phyloP scores from a whole-genome alignment of 2,888 invertebrate species.

The Chloromyia formosa region DNA sequence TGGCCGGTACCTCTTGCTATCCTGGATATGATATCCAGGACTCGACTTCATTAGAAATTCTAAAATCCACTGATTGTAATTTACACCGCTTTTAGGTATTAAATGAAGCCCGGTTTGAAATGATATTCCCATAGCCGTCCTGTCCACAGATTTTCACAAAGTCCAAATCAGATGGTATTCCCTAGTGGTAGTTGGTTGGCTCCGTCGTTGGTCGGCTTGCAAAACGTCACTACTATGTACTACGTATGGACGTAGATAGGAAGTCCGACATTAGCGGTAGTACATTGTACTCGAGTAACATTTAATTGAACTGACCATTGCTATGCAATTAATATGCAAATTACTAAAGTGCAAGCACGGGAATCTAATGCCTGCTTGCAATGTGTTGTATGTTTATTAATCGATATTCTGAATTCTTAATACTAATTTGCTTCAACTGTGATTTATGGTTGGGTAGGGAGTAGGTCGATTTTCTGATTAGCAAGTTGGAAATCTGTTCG shows the following conservation, averaged over 20 bases:
- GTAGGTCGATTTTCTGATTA: too few species aligned
- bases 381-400: constrained; percentile 4
- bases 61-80: constrained; percentile 3
- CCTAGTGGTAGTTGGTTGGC: too few species aligned
- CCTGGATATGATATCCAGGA: neutral
- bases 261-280: neutral
- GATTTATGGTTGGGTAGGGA: neutral
- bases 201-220: too few species aligned
- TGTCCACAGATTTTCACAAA: too few species aligned
- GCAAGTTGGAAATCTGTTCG: too few species aligned
- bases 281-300: neutral
- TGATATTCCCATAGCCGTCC: neutral
- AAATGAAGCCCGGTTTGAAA: neutral
- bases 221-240: too few species aligned
- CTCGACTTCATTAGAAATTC: neutral
- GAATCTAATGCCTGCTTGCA: neutral
- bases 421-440: neutral
- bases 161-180: too few species aligned
- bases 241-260: too few species aligned
- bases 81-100: constrained; percentile 1
- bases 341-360: neutral
- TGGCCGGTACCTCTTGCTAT: neutral
- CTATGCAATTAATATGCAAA: constrained; percentile 37
- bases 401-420: constrained; percentile 10
- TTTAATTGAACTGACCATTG: constrained; percentile 2